Percentiles rank a stretch among this genome's conserved stretches.
Conservation (phyloP, 2,797 vertebrate genomes). For the Paguma larvata region DNA sequence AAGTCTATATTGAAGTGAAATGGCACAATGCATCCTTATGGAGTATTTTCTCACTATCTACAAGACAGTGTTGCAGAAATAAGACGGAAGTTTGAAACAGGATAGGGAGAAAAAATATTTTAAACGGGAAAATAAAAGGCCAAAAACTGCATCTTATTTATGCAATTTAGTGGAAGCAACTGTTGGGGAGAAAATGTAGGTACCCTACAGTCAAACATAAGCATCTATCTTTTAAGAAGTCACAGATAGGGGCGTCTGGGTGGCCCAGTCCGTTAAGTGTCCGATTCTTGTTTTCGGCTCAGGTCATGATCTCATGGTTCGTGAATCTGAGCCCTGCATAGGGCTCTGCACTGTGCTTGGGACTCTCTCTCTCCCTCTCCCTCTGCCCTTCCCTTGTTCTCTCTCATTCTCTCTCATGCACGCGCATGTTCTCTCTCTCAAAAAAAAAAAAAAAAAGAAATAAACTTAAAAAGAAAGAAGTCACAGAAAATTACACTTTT, state of each 20-base stretch:
- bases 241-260: neutral
- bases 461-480: no score
- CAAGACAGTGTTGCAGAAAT: neutral
- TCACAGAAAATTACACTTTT: no score
- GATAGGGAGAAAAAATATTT: neutral
- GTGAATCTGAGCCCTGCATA: no score
- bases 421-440: no score
- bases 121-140: slow-evolving; percentile 5
- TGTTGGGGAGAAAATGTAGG: neutral
- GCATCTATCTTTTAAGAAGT: slow-evolving; percentile 48
- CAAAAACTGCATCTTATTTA: slow-evolving; percentile 10
- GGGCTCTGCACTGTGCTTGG: no score
- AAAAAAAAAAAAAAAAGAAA: no score
- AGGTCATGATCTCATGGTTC: no score
- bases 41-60: slow-evolving; percentile 8
- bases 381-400: no score
- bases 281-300: no score
- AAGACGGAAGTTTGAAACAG: neutral
- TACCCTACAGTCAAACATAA: slow-evolving; percentile 27
- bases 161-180: slow-evolving; percentile 36
- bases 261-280: no score
- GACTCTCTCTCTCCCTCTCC: no score
- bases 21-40: neutral
- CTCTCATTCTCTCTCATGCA: no score
- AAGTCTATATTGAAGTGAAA: slow-evolving; percentile 58